Evolutionary conservation across 1,140 invertebrate genomes (phyloP).

Genomic region (Drosophila carrolli): DNA sequence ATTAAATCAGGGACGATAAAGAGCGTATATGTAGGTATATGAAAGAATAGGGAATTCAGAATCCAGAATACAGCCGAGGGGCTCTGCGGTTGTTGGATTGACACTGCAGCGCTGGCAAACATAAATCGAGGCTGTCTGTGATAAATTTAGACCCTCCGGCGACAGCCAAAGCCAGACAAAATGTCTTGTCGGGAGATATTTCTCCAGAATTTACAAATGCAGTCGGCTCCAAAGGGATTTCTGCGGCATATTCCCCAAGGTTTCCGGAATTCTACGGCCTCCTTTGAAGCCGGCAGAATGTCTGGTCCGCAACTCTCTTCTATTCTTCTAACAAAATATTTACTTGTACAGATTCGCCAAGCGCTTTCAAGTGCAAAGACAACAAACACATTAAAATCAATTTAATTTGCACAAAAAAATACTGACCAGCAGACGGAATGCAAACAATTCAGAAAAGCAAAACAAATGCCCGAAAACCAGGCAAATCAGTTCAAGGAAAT

Average conservation of each 20-base stretch:
- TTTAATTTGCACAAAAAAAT: slow-evolving; percentile 22
- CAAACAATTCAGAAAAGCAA: slow-evolving; percentile 37
- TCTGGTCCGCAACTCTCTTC: too few species aligned
- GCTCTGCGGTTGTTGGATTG: slow-evolving; percentile 9
- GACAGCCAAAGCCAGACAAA: slow-evolving; percentile 44
- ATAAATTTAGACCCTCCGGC: slow-evolving; percentile 62
- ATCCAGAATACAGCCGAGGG: background rate
- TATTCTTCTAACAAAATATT: slow-evolving; percentile 19
- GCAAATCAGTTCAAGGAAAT: slow-evolving; percentile 48
- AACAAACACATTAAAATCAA: slow-evolving; percentile 52
- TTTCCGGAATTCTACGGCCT: slow-evolving; percentile 23
- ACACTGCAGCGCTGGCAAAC: slow-evolving; percentile 35
- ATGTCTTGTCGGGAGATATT: slow-evolving; percentile 44
- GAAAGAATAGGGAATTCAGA: background rate
- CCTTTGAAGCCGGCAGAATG: slow-evolving; percentile 28
- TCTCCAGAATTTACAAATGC: slow-evolving; percentile 46
- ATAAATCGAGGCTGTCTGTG: slow-evolving; percentile 62
- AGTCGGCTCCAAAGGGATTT: slow-evolving; percentile 24
- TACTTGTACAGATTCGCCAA: slow-evolving; percentile 24
- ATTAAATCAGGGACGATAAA: background rate
- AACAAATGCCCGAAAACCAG: slow-evolving; percentile 9
- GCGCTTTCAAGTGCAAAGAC: slow-evolving; percentile 33
- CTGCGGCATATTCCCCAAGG: slow-evolving; percentile 41
- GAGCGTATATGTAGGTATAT: background rate
- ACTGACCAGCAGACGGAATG: slow-evolving; percentile 41